A percentile compares a stretch with the other conserved stretches of the same genome.
phyloP scores from a whole-genome alignment of 2,113 vertebrate species.

The Pelmatolapia mariae region DNA sequence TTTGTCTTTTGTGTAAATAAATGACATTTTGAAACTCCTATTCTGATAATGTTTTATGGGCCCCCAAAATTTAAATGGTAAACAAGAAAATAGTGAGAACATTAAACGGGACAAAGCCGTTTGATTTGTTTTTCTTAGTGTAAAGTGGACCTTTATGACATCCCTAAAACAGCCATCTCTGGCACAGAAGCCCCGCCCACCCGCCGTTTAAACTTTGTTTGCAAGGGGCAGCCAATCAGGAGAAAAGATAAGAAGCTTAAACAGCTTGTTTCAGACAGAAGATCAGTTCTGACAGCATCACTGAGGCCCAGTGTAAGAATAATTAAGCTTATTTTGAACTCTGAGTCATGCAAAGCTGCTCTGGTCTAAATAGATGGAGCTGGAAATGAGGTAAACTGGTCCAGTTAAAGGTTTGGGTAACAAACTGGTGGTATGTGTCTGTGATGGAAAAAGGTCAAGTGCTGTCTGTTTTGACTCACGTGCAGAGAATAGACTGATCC shows the following conservation, averaged over 20 bases:
- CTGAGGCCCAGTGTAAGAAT: neutral
- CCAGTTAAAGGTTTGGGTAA: neutral
- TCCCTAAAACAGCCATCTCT: neutral
- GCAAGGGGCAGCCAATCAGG: neutral
- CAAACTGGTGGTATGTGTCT: neutral
- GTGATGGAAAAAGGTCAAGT: neutral
- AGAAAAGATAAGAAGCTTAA: neutral
- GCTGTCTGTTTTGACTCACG: slow-evolving; percentile 53
- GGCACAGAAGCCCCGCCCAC: neutral
- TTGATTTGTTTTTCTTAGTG: neutral
- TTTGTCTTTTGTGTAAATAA: neutral
- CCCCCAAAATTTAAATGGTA: accelerated
- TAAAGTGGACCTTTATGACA: neutral
- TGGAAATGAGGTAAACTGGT: neutral
- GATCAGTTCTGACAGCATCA: neutral
- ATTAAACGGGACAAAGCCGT: accelerated
- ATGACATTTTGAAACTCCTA: neutral
- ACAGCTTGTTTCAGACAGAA: neutral
- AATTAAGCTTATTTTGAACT: neutral
- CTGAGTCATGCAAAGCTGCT: neutral
- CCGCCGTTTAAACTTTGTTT: accelerated
- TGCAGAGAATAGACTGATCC: slow-evolving; percentile 75
- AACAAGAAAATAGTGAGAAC: neutral
- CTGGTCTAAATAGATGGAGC: neutral
- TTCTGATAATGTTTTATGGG: neutral